Conservation (phyloP, 2,888 invertebrate genomes). For the Limnephilus marmoratus region DNA sequence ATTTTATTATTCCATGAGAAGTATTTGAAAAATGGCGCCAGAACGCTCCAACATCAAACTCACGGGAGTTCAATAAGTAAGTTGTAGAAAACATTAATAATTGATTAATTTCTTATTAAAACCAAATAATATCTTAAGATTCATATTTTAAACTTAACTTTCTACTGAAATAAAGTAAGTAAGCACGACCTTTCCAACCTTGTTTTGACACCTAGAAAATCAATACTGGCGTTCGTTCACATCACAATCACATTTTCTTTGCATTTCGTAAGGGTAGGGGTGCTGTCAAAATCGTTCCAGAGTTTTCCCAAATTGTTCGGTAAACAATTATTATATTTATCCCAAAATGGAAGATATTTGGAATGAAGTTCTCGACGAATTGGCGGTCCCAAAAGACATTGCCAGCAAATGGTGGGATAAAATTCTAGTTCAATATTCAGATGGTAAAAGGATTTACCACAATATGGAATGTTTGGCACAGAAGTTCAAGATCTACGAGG, state of each 20-base stretch:
- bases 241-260: background rate
- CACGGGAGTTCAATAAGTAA: background rate
- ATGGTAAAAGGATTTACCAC: conserved; percentile 61
- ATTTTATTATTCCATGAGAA: background rate
- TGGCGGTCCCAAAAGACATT: conserved; percentile 64
- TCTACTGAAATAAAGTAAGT: background rate
- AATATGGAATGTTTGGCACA: conserved; percentile 62
- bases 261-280: conserved; percentile 26
- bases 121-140: background rate
- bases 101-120: background rate
- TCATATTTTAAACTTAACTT: background rate
- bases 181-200: conserved; percentile 45
- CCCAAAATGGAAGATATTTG: conserved; percentile 63
- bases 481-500: conserved; percentile 62
- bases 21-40: conserved; percentile 39
- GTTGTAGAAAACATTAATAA: background rate
- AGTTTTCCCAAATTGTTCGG: background rate
- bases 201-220: conserved; percentile 60
- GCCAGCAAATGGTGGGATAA: conserved; percentile 63
- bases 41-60: conserved; percentile 25
- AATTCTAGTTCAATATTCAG: conserved; percentile 61
- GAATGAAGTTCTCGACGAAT: conserved; percentile 60
- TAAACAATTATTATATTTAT: background rate
- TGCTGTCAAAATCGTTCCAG: conserved; percentile 32
- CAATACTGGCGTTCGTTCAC: conserved; percentile 47